Percentiles rank a stretch among this genome's conserved stretches.
These are phyloP conservation scores for Brassicogethes aeneus DNA, from an alignment of 2,888 invertebrate genomes.

Conservation along the genomic window DNA sequence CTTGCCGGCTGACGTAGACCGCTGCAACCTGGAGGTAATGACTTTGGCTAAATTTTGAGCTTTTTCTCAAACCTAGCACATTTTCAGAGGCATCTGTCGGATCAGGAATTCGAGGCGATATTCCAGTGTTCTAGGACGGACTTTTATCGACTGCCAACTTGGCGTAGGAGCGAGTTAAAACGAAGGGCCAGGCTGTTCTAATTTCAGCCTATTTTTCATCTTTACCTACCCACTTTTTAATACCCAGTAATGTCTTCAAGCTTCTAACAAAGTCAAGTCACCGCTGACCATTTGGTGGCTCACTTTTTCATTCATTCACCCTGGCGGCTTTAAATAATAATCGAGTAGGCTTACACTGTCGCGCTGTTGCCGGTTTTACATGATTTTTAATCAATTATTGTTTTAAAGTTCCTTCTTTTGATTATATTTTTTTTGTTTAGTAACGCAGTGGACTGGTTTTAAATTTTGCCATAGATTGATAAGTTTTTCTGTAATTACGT, in stretches of 20 bases:
- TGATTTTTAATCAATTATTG: constrained; percentile 8
- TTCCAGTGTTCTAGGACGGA: constrained; percentile 84
- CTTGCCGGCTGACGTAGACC: constrained; percentile 93
- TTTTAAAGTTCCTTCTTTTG: constrained; percentile 14
- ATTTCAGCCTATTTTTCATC: constrained; percentile 21
- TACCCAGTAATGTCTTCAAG: constrained; percentile 1
- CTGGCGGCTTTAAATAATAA: constrained; percentile 7
- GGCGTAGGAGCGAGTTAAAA: constrained; percentile 98
- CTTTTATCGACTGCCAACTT: constrained; percentile 95
- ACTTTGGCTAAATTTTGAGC: neutral
- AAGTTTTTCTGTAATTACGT: constrained; percentile 4
- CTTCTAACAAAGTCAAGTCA: neutral
- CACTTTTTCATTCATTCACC: constrained; percentile 4
- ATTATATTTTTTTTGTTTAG: constrained; percentile 10
- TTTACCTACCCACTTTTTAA: neutral
- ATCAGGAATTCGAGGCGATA: constrained; percentile 92
- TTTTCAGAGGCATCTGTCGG: constrained; percentile 85
- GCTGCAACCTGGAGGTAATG: constrained; percentile 87
- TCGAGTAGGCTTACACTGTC: neutral
- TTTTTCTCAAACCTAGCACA: neutral
- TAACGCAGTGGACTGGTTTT: constrained; percentile 1
- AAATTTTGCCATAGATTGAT: constrained; percentile 5
- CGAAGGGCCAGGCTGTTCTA: constrained; percentile 89
- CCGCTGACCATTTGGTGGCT: constrained; percentile 3
- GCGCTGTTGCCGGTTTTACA: neutral